Conservation (phyloP, 2,888 invertebrate genomes). For the Dolomedes plantarius region DNA sequence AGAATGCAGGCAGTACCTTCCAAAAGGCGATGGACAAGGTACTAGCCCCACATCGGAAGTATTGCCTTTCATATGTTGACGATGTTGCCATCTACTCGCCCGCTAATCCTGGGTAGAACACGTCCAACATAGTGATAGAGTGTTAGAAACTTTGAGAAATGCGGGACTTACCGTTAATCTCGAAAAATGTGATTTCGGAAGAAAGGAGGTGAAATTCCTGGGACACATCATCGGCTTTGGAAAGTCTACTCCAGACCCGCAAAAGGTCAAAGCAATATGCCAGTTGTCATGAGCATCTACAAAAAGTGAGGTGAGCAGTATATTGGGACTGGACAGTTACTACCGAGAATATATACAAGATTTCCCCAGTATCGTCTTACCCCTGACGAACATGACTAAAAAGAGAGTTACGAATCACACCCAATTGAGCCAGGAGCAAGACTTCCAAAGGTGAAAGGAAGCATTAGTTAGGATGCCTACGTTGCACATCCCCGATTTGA, state of each 20-base stretch:
- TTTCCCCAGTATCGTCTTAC: too few relatives aligned
- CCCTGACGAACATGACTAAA: too few relatives aligned
- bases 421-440: too few relatives aligned
- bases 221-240: slow-evolving; percentile 1
- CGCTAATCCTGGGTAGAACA: too few relatives aligned
- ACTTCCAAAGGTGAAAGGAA: too few relatives aligned
- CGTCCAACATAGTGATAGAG: not conserved
- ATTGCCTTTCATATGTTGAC: not conserved
- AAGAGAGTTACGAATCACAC: too few relatives aligned
- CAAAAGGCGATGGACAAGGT: not conserved
- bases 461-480: too few relatives aligned
- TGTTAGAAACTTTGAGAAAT: not conserved
- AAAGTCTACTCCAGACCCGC: not conserved
- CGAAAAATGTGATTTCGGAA: not conserved
- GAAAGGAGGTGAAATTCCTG: not conserved
- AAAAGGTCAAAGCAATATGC: not conserved
- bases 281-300: not conserved
- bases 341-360: too few relatives aligned
- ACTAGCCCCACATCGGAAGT: not conserved
- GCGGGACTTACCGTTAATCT: not conserved
- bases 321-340: not conserved
- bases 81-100: not conserved
- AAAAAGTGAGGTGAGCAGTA: not conserved
- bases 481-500: too few relatives aligned
- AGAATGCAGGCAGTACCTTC: not conserved